Percentiles rank a stretch among this genome's conserved stretches.
These are phyloP conservation scores for Cetoscarus ocellatus DNA, from an alignment of 2,797 vertebrate genomes.

Conservation along the genomic window DNA sequence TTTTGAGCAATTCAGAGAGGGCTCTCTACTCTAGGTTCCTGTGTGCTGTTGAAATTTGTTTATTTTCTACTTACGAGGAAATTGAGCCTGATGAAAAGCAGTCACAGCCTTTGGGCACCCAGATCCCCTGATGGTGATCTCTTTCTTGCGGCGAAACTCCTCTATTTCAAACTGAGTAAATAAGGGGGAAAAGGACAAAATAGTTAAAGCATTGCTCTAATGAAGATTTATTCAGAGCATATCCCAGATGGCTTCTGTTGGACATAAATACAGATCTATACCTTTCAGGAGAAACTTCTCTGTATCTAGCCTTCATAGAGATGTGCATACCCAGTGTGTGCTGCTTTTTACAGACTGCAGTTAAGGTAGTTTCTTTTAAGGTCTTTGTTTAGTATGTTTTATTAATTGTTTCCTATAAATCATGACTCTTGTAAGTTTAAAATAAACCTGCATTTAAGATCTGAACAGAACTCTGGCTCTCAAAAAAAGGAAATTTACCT, in stretches of 20 bases:
- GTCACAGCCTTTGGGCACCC: conserved; percentile 91
- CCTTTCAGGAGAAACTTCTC: too few relatives aligned
- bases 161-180: conserved; percentile 91
- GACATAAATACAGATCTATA: too few relatives aligned
- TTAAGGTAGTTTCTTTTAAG: too few relatives aligned
- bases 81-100: conserved; percentile 93
- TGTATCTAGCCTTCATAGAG: too few relatives aligned
- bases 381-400: too few relatives aligned
- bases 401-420: too few relatives aligned
- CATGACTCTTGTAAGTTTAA: too few relatives aligned
- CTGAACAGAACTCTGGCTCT: neutral
- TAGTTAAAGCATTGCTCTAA: neutral
- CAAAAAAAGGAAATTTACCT: conserved; percentile 81
- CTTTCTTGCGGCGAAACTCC: conserved; percentile 92
- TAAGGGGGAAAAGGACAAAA: neutral
- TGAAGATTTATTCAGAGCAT: neutral
- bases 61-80: conserved; percentile 91
- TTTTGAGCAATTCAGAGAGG: neutral
- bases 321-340: too few relatives aligned
- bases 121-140: conserved; percentile 93
- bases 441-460: neutral
- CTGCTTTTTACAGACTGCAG: too few relatives aligned
- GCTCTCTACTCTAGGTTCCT: neutral
- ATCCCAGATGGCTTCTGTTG: neutral
- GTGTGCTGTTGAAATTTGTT: too few relatives aligned